phyloP scores from a whole-genome alignment of 2,797 vertebrate species.

The Diglossa cyanea region DNA sequence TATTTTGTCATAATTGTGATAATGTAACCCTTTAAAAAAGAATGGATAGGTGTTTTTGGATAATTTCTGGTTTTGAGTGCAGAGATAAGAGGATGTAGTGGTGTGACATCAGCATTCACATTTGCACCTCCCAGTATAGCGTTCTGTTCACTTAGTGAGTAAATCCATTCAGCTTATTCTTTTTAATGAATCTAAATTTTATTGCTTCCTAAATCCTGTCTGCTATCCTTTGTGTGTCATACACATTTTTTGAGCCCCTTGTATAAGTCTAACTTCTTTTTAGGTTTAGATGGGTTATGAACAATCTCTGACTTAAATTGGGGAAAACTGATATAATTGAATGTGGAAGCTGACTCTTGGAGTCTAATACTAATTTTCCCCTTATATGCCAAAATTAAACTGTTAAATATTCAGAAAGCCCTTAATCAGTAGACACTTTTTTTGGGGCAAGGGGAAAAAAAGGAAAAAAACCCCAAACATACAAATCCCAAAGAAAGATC shows the following conservation, averaged over 20 bases:
- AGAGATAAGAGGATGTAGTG: neutral
- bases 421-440: neutral
- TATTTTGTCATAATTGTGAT: neutral
- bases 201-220: neutral
- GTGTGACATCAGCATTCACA: neutral
- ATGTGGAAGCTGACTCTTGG: neutral
- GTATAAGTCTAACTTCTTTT: neutral
- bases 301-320: neutral
- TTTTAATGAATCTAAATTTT: neutral
- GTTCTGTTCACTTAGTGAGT: neutral
- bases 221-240: neutral
- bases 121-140: neutral
- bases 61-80: neutral
- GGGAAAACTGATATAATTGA: neutral
- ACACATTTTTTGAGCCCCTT: neutral
- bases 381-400: neutral
- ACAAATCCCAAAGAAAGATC: accelerated
- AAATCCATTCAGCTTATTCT: neutral
- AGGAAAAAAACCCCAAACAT: accelerated
- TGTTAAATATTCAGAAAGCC: neutral
- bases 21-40: neutral
- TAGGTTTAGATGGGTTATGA: neutral
- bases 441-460: accelerated
- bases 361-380: neutral
- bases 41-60: neutral